phyloP scores from a whole-genome alignment of 1,140 invertebrate species.

The Zaprionus nigranus region DNA sequence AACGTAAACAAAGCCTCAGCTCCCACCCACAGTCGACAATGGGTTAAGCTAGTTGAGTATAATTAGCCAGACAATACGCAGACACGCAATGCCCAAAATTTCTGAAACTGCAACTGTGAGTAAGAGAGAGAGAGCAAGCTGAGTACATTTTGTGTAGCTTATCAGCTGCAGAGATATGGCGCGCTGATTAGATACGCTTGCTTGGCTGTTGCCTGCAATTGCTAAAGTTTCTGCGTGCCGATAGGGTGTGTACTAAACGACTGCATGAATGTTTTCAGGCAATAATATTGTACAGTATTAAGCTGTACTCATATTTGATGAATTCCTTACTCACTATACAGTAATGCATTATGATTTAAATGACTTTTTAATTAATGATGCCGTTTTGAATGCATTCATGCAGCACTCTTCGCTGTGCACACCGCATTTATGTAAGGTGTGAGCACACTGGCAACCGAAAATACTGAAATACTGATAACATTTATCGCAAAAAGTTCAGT shows the following conservation, averaged over 20 bases:
- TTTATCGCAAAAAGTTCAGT: slow-evolving; percentile 17
- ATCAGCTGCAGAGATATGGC: slow-evolving; percentile 43
- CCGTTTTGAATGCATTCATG: too few relatives aligned
- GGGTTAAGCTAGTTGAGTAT: slow-evolving; percentile 15
- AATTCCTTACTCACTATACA: too few relatives aligned
- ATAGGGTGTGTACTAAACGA: background rate
- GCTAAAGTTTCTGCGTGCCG: slow-evolving; percentile 13
- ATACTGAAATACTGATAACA: slow-evolving; percentile 55
- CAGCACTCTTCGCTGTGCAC: background rate
- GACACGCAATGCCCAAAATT: slow-evolving; percentile 26
- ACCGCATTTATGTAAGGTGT: slow-evolving; percentile 34
- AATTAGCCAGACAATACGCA: slow-evolving; percentile 39
- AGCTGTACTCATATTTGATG: background rate
- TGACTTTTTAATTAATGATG: too few relatives aligned
- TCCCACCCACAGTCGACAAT: slow-evolving; percentile 40
- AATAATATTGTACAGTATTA: too few relatives aligned
- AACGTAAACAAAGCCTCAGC: slow-evolving; percentile 67
- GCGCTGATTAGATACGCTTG: slow-evolving; percentile 58
- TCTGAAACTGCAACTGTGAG: slow-evolving; percentile 26
- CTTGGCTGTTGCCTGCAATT: slow-evolving; percentile 27
- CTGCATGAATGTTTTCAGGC: too few relatives aligned
- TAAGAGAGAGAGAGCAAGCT: slow-evolving; percentile 2
- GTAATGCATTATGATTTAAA: too few relatives aligned
- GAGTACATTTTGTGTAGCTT: slow-evolving; percentile 16
- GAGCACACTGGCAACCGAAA: slow-evolving; percentile 28